Evolutionary conservation across 2,888 invertebrate genomes (phyloP).

Genomic region (Oithona nana): DNA sequence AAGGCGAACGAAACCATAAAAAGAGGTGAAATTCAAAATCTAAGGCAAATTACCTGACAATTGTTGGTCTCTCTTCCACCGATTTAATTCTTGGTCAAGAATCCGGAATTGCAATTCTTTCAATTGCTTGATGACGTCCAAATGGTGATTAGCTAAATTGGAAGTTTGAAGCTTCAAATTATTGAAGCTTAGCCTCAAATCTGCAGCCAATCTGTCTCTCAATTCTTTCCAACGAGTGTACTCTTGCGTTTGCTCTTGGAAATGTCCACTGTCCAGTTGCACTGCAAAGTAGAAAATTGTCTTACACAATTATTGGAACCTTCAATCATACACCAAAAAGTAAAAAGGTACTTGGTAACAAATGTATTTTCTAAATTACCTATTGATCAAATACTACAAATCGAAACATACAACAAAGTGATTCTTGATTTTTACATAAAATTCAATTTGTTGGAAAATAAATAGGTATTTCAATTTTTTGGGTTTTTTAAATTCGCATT

Average conservation of each 20-base stretch:
- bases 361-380: no score
- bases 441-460: no score
- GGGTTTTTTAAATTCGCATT: no score
- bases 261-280: constrained; percentile 13
- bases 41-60: no score
- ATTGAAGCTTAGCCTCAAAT: constrained; percentile 13
- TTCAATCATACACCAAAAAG: background rate
- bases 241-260: constrained; percentile 10
- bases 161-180: constrained; percentile 15
- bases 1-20: no score
- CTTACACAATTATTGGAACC: background rate
- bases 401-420: no score
- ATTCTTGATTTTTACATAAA: no score
- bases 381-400: no score
- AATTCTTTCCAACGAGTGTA: constrained; percentile 13
- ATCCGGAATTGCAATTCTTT: constrained; percentile 48
- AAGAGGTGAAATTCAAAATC: no score
- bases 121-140: constrained; percentile 25
- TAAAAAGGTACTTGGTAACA: no score
- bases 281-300: constrained; percentile 15
- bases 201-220: constrained; percentile 9
- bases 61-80: constrained; percentile 86
- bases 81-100: constrained; percentile 68
- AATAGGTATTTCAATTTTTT: no score
- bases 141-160: constrained; percentile 9